Base-by-base conservation (phyloP, 1,140 invertebrate genomes). In the Pogonognathellus flavescens region DNA sequence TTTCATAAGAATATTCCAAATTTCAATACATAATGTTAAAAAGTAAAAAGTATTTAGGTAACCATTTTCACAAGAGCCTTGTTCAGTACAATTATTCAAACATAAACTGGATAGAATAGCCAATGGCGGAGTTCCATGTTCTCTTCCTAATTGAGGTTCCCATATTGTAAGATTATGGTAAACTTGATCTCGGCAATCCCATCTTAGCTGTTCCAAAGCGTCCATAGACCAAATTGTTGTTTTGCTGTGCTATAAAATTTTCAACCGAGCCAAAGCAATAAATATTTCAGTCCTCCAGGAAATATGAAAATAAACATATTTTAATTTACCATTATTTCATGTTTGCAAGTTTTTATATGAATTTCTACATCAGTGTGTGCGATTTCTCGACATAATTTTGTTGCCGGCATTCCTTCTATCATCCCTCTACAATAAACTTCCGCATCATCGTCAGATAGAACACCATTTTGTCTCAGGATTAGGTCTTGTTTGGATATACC, bases 101-200 rank as follows among this genome's bases (percentile, higher is more conserved):
- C 88, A 89, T 0, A 89, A 25, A 25, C 87, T 87, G 9, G 88
- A 89, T 7, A 89, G 70, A 10, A 89, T 84, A n/a, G 62, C 41
- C 1, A 83, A 20, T n/a, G 88, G 88, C n/a, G 88, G 88, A 9
- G 88, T 89, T 81, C 88, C 88, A 82, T 86, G 83, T 59, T 88
- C 86, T 52, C 88, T 50, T 52, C 88, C 88, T 8, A 89, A 62
- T 59, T 89, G 88, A 20, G 88, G 88, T 72, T 89, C 88, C 88
- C 88, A 89, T 25, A 86, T 84, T 16, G 72, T 87, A n/a, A 87
- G 53, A 60, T 89, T 89, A 55, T 88, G 88, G 59, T 88, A 89
- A 22, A 89, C 87, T 84, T 89, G 87, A 66, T 88, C 87, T 66
- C 88, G 53, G 41, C 88, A 89, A 14, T 89, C 87, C 85, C 85